Evolutionary conservation across 2,888 invertebrate genomes (phyloP), one percentile per base, ranked within the genome.

Genomic region (Platycheirus rosarum): DNA sequence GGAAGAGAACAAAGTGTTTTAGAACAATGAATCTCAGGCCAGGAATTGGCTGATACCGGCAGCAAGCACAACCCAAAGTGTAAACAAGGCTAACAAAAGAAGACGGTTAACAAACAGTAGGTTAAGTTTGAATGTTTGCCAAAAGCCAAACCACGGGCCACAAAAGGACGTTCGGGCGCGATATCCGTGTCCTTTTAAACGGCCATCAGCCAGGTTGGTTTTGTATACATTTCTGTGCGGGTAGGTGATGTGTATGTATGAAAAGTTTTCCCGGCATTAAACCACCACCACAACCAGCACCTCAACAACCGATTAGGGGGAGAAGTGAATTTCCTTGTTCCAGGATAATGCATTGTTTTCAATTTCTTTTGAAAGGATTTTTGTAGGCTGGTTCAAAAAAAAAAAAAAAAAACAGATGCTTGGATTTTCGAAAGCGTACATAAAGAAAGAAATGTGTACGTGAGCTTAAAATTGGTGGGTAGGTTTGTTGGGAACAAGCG

Each of bases 341-440:
- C 20, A 20, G 35, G 18, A 20, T 13, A 23, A 23, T 51, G 26
- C 44, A 77, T 73, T 78, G 78, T 73, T 68, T 51, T 37, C 16
- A 49, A 51, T 42, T 78, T 48, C 62, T 29, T 68, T 73, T 78
- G 73, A 77, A 68, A 63, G 9, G 57, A 42, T 32, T 68, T 69
- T 62, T 35, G 7, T 16, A 46, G 18, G 18, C 18, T 42, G 42
- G n/a, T n/a, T n/a, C n/a, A n/a, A n/a, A n/a, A n/a, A n/a, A n/a
- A n/a, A n/a, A n/a, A n/a, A n/a, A n/a, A n/a, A n/a, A n/a, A n/a
- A n/a, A n/a, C n/a, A n/a, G n/a, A n/a, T n/a, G n/a, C n/a, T n/a
- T n/a, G n/a, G n/a, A n/a, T n/a, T n/a, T n/a, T n/a, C n/a, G n/a
- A n/a, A 26, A 26, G 26, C 26, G 26, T 26, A 51, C 32, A 32